Evolutionary conservation across 2,888 invertebrate genomes (phyloP).

Genomic region (Caradrina clavipalpis): DNA sequence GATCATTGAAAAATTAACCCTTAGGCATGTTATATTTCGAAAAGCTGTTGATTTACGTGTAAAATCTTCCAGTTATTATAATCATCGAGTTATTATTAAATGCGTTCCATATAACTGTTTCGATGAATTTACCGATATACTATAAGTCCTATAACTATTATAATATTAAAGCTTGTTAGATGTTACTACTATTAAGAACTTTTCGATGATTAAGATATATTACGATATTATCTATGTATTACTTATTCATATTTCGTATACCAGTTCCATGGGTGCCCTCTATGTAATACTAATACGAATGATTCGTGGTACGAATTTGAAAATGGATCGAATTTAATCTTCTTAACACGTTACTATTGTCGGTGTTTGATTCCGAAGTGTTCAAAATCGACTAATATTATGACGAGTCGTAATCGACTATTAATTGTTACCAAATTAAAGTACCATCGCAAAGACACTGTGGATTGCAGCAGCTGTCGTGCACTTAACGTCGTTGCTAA

Average conservation of each 20-base stretch:
- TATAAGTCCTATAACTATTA: slow-evolving; percentile 45
- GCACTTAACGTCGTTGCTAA: slow-evolving; percentile 3
- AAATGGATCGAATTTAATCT: slow-evolving; percentile 58
- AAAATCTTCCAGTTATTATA: slow-evolving; percentile 11
- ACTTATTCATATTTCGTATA: slow-evolving; percentile 27
- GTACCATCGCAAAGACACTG: slow-evolving; percentile 54
- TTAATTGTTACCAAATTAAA: slow-evolving; percentile 47
- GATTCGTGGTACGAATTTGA: slow-evolving; percentile 44
- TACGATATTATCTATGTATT: slow-evolving; percentile 25
- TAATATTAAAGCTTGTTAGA: slow-evolving; percentile 59
- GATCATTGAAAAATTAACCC: too few relatives aligned
- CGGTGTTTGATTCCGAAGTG: slow-evolving; percentile 38
- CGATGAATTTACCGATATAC: slow-evolving; percentile 57
- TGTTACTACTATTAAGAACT: slow-evolving; percentile 53
- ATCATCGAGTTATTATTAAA: neutral
- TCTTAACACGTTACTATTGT: slow-evolving; percentile 40
- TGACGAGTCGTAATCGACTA: slow-evolving; percentile 7
- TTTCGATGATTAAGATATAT: slow-evolving; percentile 34
- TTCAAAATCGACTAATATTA: slow-evolving; percentile 34
- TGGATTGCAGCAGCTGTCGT: slow-evolving; percentile 16
- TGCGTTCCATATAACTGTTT: slow-evolving; percentile 40
- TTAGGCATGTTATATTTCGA: neutral
- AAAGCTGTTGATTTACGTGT: neutral
- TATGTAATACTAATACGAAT: slow-evolving; percentile 28
- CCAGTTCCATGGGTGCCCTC: slow-evolving; percentile 24